phyloP scores from a whole-genome alignment of 2,113 vertebrate species.

The Zosterops lateralis region DNA sequence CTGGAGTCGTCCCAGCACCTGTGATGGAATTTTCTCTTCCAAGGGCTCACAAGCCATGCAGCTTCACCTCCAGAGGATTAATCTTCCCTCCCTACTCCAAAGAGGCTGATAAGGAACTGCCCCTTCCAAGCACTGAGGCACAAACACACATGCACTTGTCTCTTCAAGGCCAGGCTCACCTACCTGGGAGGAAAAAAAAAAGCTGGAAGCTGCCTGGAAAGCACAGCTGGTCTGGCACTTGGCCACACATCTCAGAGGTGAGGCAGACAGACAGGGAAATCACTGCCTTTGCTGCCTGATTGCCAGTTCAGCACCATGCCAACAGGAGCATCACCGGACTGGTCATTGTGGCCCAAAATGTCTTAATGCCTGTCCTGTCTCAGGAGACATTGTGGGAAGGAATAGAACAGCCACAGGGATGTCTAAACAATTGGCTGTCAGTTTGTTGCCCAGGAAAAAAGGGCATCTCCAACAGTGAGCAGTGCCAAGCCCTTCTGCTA shows the following conservation, averaged over 20 bases:
- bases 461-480: slow-evolving; percentile 11
- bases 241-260: slow-evolving; percentile 28
- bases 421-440: neutral
- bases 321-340: rapidly evolving
- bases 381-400: neutral
- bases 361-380: neutral
- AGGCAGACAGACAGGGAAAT: neutral
- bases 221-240: slow-evolving; percentile 38
- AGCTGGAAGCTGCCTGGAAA: slow-evolving; percentile 31
- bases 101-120: neutral
- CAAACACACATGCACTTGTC: rapidly evolving
- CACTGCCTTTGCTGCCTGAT: neutral
- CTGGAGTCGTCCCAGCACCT: neutral
- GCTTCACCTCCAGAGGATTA: neutral
- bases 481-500: slow-evolving; percentile 27
- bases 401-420: neutral
- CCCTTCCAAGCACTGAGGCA: neutral
- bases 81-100: neutral
- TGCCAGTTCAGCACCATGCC: neutral
- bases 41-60: neutral
- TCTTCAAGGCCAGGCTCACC: slow-evolving; percentile 50
- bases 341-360: neutral
- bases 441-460: slow-evolving; percentile 23
- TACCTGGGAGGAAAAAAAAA: neutral
- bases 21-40: neutral